Conservation (phyloP, 1,140 invertebrate genomes). For the Nasonia giraulti region DNA sequence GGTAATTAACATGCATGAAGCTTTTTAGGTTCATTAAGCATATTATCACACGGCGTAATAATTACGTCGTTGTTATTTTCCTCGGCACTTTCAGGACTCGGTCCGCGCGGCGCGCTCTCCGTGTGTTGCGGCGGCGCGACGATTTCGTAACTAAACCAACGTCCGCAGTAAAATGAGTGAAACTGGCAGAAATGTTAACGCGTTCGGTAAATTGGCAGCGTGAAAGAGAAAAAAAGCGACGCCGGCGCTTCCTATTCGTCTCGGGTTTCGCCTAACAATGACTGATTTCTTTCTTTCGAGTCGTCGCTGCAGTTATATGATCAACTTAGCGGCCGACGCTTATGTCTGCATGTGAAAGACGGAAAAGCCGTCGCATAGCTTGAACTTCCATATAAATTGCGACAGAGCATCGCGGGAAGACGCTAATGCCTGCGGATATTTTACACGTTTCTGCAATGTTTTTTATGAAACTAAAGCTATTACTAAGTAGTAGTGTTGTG, state of each 20-base stretch:
- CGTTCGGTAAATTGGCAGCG: slow-evolving; percentile 8
- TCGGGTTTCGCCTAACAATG: slow-evolving; percentile 61
- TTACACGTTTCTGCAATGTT: too few relatives aligned
- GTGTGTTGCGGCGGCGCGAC: neutral
- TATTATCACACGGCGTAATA: neutral
- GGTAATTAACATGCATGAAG: neutral
- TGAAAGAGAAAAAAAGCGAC: slow-evolving; percentile 26
- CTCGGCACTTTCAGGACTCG: neutral
- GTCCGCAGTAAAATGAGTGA: slow-evolving; percentile 39
- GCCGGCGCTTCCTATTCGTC: slow-evolving; percentile 62
- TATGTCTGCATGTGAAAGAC: slow-evolving; percentile 58
- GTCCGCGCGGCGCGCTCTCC: neutral
- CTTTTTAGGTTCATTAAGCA: neutral
- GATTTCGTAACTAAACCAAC: slow-evolving; percentile 34
- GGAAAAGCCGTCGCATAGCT: slow-evolving; percentile 3
- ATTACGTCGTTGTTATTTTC: slow-evolving; percentile 13
- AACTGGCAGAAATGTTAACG: slow-evolving; percentile 28
- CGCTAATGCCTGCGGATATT: neutral
- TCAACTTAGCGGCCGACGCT: slow-evolving; percentile 57
- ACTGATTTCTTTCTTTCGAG: slow-evolving; percentile 58
- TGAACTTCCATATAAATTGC: slow-evolving; percentile 11
- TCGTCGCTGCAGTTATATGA: slow-evolving; percentile 61
- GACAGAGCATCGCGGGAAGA: neutral
- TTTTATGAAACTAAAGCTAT: too few relatives aligned
- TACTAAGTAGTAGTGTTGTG: too few relatives aligned